Evolutionary conservation across 2,888 invertebrate species (phyloP), one percentile per base, ranked within the genome.

Genomic region (Drosophila mimica): DNA sequence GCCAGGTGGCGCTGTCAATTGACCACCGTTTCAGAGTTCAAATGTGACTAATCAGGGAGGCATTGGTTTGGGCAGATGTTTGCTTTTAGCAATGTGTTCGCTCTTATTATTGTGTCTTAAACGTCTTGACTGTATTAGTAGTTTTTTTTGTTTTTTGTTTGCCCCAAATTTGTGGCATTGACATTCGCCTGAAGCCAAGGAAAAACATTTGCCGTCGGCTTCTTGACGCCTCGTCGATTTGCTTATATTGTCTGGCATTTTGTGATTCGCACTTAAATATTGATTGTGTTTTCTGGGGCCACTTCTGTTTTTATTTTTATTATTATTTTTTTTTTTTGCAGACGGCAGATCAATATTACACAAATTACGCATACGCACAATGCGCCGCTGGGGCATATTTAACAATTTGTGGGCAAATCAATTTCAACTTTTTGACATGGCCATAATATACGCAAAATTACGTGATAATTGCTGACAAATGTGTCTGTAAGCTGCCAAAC

Each of bases 181-280:
- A 90, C 89, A 88, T 79, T 86, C 75, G 79, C 83, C 89, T 89
- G 86, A 86, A 86, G 90, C 86, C 86, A 90, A 88, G 87, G 71
- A 86, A 86, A 89, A 88, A 73, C 84, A 88, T 75, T 83, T 83
- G 76, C 76, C 87, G 83, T 73, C 86, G 86, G 87, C 86, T 90
- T 76, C 76, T 70, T 76, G 70, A 75, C 66, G 83, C 79, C 80
- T 60, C 57, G 36, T 49, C 68, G 48, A 49, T 62, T 68, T 68
- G 70, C 52, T 57, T 57, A 25, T 75, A 65, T 61, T 72, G 84
- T 82, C 76, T 89, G 74, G 82, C 69, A 28, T 54, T 71, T 67
- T 76, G 76, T 58, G 51, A 76, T 76, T 77, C 81, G 59, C 70
- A 63, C 76, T 52, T 69, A 30, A 79, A 74, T 79, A 75, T 79